Evolutionary conservation across 2,797 vertebrate genomes (phyloP), one percentile per base, ranked within the genome.

Genomic region (Hydrocynus forskahlii): DNA sequence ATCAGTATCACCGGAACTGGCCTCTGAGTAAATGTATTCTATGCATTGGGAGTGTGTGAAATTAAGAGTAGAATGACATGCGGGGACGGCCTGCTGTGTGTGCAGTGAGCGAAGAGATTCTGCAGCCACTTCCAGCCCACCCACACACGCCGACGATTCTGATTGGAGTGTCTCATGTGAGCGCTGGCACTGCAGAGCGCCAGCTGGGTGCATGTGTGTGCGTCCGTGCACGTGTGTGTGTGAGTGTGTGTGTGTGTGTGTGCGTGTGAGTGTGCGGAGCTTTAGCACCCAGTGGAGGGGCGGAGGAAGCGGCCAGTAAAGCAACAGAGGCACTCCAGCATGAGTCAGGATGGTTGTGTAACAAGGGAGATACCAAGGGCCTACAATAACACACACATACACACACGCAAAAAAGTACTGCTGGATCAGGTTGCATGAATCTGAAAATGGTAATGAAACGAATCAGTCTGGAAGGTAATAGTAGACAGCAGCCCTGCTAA

Each of bases 291-390:
- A 87, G 89, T 74, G 70, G 88, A 86, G 64, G 79, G 23, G 23
- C 43, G 21, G n/a, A 35, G 23, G n/a, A 64, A 29, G 69, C 69
- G 17, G 64, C 43, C 63, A 67, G 67, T 70, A 73, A 17, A 70
- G 84, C 72, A 38, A 72, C 7, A 19, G 82, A 88, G 86, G 76
- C 87, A 89, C 85, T 90, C 54, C 75, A 85, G 82, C 85, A 86
- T 92, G 92, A 94, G 90, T 93, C 91, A 93, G 92, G 88, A 74
- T n/a, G 86, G 87, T 93, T 92, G 89, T 83, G 77, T 91, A 92
- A 92, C 85, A 71, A 21, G 80, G 84, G 86, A 78, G 83, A 85
- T 83, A 84, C 73, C 52, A 62, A 38, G 79, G 84, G 55, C 74
- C 77, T 57, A 71, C 79, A 77, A 57, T 57, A 54, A 59, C 55